A percentile compares a stretch with the other conserved stretches of the same genome.
Conservation (phyloP, 2,888 invertebrate species). For the Sinopyrophorus schimmeli region DNA sequence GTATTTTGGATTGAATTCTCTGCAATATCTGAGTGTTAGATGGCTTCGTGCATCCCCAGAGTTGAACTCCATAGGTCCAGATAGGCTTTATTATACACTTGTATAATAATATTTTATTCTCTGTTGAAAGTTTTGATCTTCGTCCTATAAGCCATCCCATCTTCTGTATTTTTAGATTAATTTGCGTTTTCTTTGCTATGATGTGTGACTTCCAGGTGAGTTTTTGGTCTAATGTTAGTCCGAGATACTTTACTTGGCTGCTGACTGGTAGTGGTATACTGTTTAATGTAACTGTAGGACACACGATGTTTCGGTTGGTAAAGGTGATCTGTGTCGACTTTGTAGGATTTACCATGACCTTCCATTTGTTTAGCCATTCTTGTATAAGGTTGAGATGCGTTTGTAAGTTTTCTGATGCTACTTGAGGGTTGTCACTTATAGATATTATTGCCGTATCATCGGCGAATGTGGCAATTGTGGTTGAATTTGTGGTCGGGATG, state of each 20-base stretch:
- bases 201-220: constrained; percentile 19
- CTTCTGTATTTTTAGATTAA: constrained; percentile 11
- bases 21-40: no score
- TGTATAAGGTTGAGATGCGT: constrained; percentile 19
- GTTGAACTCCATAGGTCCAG: constrained; percentile 12
- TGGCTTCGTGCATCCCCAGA: no score
- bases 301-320: no score
- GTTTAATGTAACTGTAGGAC: no score
- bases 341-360: constrained; percentile 26
- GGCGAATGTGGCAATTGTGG: constrained; percentile 20
- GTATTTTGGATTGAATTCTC: no score
- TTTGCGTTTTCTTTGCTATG: constrained; percentile 9
- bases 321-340: no score
- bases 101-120: constrained; percentile 12
- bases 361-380: constrained; percentile 29
- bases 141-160: constrained; percentile 7
- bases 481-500: constrained; percentile 20
- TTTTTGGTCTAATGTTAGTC: constrained; percentile 9
- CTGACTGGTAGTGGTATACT: constrained; percentile 7
- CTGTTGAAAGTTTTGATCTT: constrained; percentile 5
- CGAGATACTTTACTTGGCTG: constrained; percentile 14
- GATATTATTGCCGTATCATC: constrained; percentile 27
- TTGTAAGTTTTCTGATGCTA: no score
- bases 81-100: constrained; percentile 9
- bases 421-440: constrained; percentile 10